Evolutionary conservation across 1,140 invertebrate genomes (phyloP), one percentile per base, ranked within the genome.

Genomic region (Holotrichia oblita): DNA sequence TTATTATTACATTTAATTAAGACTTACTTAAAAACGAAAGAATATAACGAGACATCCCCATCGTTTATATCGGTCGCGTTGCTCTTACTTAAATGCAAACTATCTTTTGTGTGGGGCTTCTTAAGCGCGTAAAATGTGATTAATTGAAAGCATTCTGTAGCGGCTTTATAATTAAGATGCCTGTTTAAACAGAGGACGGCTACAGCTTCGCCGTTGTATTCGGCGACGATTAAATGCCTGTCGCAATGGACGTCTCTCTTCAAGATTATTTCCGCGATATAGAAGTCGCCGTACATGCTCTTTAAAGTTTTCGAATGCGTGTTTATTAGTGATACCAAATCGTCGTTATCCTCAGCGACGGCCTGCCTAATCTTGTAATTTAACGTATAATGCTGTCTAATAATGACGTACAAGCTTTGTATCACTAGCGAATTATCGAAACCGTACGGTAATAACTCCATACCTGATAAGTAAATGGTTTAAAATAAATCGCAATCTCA

Each of bases 321-420:
- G 80, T 92, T 89, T 75, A 94, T 91, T 79, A 94, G 90, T 7
- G 90, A 90, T 14, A 93, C 88, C 73, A 94, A 85, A 80, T 94
- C 92, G 85, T 94, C 93, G 84, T 93, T 92, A 81, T 94, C 93
- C 86, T 93, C 92, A 81, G 93, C 92, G 86, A 91, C 90, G 9
- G 89, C 89, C 22, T 86, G 82, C 42, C 91, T 86, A 72, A 90
- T 87, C 78, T 85, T 89, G 6, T 90, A 84, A 76, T 87, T 87
- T 0, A 87, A 85, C 78, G 86, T 85, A 74, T 88, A 87, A 8
- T 87, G 84, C 10, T 85, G 78, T 10, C 88, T 85, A 14, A 83
- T 24, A 20, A 86, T 86, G 2, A 87, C 78, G 64, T 87, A 88
- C 3, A 90, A 42, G 8, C 64, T 79, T 42, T 79, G 78, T 3